phyloP scores from a whole-genome alignment of 2,888 invertebrate genomes.

The Epistrophe eligans region DNA sequence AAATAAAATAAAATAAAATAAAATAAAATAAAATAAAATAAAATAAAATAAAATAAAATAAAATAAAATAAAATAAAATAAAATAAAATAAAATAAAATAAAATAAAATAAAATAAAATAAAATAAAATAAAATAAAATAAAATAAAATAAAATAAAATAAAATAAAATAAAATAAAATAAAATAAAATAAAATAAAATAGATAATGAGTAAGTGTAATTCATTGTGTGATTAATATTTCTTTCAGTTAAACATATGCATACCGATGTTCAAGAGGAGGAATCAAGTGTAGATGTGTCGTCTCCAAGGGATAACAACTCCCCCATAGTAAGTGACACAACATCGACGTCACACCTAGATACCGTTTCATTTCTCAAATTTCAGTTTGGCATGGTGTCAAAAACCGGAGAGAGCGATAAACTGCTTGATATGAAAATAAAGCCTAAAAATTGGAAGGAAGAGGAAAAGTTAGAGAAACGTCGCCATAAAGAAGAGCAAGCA shows the following conservation, averaged over 20 bases:
- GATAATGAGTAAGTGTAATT: not conserved
- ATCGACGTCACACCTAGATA: conserved; percentile 3
- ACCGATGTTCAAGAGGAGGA: conserved; percentile 86
- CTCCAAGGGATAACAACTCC: conserved; percentile 88
- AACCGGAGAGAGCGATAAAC: conserved; percentile 85
- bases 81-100: too few relatives aligned
- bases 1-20: too few relatives aligned
- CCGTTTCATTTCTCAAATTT: conserved; percentile 32
- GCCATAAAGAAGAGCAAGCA: conserved; percentile 87
- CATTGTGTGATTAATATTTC: not conserved
- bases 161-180: too few relatives aligned
- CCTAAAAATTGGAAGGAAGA: conserved; percentile 88
- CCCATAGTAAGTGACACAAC: conserved; percentile 85
- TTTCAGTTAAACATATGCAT: conserved; percentile 77
- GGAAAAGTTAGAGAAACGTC: conserved; percentile 88
- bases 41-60: too few relatives aligned
- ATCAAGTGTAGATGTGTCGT: conserved; percentile 87
- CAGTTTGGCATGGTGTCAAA: conserved; percentile 85
- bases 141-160: too few relatives aligned
- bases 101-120: too few relatives aligned
- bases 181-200: too few relatives aligned
- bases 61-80: too few relatives aligned
- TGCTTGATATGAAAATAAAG: conserved; percentile 87
- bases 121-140: too few relatives aligned
- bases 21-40: too few relatives aligned